Evolutionary conservation across 2,888 invertebrate genomes (phyloP), one percentile per base, ranked within the genome.

Genomic region (Syrphus vitripennis): DNA sequence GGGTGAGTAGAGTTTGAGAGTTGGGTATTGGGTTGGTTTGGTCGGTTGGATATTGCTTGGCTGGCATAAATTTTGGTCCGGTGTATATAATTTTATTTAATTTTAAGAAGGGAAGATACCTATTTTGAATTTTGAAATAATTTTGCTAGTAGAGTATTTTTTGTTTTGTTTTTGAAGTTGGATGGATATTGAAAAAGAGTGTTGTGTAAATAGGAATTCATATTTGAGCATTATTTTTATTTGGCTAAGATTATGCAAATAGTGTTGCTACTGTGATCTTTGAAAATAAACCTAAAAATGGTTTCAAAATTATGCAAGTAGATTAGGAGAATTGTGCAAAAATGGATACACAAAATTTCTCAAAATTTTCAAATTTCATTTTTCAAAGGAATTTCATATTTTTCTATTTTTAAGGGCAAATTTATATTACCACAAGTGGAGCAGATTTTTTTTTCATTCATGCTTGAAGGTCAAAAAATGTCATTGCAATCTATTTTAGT

Each of bases 1-100:
- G 57, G 86, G 86, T 86, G 76, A 74, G 82, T 86, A 7, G 42
- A 69, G 45, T 76, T 69, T 10, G 16, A 12, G 40, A n/a, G n/a
- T n/a, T 12, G 14, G 6, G 14, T 10, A 26, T 16, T 29, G 6
- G 29, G 29, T 53, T 70, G 5, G 31, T 12, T 29, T 59, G 16
- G 19, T 24, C 5, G 53, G 3, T 24, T 26, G 6, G 24, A 9
- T 1, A 19, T 40, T 61, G 14, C 3, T 29, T n/a, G 31, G 31
- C n/a, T 48, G 26, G 42, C 26, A 63, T 63, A 42, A 26, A 42
- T 42, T 63, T 10, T n/a, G 0, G 42, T 29, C 16, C 45, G 19
- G 16, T 45, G 61, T 24, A 14, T 34, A 10, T 50, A 6, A 24
- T 50, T 14, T 50, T 50, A 50, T 61, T 26, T 4, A 24, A 40